A percentile compares a stretch with the other conserved stretches of the same genome.
Evolutionary conservation across 2,113 vertebrate genomes (phyloP).

Genomic region (Ranitomeya imitator): DNA sequence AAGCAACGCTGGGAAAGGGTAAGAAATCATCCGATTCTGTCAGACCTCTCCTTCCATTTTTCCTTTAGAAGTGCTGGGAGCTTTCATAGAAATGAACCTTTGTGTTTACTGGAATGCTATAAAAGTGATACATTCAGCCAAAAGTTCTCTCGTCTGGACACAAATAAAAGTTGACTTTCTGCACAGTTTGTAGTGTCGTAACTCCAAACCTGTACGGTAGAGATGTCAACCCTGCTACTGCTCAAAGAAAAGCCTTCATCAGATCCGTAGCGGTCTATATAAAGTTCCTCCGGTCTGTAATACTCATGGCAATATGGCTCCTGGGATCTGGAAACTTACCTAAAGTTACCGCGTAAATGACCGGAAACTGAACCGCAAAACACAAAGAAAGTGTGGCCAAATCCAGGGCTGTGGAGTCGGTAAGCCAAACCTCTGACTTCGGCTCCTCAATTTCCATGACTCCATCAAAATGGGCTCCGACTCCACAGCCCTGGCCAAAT

Average conservation of each 20-base stretch:
- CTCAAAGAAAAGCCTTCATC: background rate
- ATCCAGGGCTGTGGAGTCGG: too few species aligned
- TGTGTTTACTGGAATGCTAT: constrained; percentile 1
- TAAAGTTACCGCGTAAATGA: too few species aligned
- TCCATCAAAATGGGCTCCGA: too few species aligned
- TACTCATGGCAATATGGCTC: too few species aligned
- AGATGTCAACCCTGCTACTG: background rate
- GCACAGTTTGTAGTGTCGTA: background rate
- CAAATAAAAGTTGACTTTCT: constrained; percentile 8
- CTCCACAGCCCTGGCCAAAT: too few species aligned
- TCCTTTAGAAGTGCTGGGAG: background rate
- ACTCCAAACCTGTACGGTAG: background rate
- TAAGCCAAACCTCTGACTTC: too few species aligned
- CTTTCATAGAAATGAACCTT: constrained; percentile 3
- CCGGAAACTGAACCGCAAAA: too few species aligned
- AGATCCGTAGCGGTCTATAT: background rate
- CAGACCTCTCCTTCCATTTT: background rate
- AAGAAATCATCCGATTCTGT: constrained; percentile 35
- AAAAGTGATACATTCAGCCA: background rate
- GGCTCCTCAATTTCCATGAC: too few species aligned
- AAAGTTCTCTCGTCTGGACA: background rate
- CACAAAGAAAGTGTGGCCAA: too few species aligned
- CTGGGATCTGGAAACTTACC: too few species aligned
- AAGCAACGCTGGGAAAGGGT: constrained; percentile 1
- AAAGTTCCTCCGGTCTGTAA: too few species aligned